Evolutionary conservation across 1,140 invertebrate species (phyloP).

Genomic region (Halictus rubicundus): DNA sequence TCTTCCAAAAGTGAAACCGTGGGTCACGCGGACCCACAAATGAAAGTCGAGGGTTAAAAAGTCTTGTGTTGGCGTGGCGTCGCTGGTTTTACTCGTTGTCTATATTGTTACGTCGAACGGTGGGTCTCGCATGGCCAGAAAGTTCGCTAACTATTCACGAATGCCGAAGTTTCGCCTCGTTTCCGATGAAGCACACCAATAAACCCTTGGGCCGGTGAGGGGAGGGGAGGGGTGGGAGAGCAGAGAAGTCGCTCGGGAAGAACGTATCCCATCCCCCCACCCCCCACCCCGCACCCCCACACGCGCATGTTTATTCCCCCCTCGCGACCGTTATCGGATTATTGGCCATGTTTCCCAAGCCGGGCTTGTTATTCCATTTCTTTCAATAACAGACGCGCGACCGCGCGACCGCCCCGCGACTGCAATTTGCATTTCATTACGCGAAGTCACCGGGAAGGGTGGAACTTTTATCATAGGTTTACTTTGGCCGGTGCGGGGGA

Average conservation of each 20-base stretch:
- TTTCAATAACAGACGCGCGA: slow-evolving; percentile 38
- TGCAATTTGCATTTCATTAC: slow-evolving; percentile 53
- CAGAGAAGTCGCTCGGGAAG: neutral
- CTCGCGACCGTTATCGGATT: slow-evolving; percentile 20
- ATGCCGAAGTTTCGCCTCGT: neutral
- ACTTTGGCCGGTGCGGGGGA: slow-evolving; percentile 1
- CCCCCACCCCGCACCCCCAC: neutral
- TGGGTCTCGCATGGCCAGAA: no score
- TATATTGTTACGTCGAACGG: no score
- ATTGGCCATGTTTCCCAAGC: slow-evolving; percentile 21
- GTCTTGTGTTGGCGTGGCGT: no score
- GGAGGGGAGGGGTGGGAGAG: neutral
- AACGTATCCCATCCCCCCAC: neutral
- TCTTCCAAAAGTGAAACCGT: no score
- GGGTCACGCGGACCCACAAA: no score
- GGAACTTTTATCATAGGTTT: slow-evolving; percentile 44
- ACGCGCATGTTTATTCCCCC: neutral
- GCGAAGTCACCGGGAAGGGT: slow-evolving; percentile 23
- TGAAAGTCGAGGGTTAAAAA: no score
- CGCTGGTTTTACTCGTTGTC: no score
- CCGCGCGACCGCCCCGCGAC: neutral
- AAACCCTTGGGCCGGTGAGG: neutral
- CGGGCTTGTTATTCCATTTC: slow-evolving; percentile 41
- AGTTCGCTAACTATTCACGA: no score
- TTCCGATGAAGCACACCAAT: neutral